These are phyloP conservation scores for Prochilodus magdalenae DNA, from an alignment of 2,113 vertebrate species.

Conservation along the genomic window DNA sequence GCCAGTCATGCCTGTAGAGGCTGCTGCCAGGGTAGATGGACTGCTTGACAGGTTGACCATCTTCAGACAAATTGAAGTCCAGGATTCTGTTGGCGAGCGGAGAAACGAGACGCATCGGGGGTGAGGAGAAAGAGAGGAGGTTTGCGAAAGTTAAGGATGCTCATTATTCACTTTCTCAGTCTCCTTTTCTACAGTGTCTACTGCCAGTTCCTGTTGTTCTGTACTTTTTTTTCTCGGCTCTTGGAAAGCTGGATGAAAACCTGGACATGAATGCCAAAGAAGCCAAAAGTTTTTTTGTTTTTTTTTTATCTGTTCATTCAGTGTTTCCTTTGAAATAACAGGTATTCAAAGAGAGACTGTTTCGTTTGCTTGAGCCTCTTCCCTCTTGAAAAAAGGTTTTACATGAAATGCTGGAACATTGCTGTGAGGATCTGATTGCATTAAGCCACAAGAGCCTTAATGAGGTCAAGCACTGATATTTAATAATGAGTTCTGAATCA, in stretches of 20 bases:
- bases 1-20: conserved; percentile 26
- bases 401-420: too few relatives aligned
- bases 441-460: too few relatives aligned
- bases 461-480: too few relatives aligned
- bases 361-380: too few relatives aligned
- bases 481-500: too few relatives aligned
- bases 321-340: too few relatives aligned
- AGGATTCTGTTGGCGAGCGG: not conserved
- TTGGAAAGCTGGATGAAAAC: conserved; percentile 1
- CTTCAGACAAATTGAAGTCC: conserved; percentile 34
- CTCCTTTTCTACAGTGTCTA: not conserved
- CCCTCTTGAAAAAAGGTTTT: too few relatives aligned
- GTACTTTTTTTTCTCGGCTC: not conserved
- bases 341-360: too few relatives aligned
- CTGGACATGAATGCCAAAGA: not conserved
- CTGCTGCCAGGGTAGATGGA: conserved; percentile 14
- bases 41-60: conserved; percentile 40
- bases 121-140: not conserved
- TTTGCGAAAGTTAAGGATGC: conserved; percentile 13
- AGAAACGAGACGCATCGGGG: not conserved
- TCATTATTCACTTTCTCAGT: conserved; percentile 31
- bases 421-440: too few relatives aligned
- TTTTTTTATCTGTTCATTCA: too few relatives aligned
- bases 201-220: not conserved
- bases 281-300: not conserved